Percentiles rank a stretch among this genome's conserved stretches.
Evolutionary conservation across 2,797 vertebrate species (phyloP).

Genomic region (Gymnothorax reevesii): DNA sequence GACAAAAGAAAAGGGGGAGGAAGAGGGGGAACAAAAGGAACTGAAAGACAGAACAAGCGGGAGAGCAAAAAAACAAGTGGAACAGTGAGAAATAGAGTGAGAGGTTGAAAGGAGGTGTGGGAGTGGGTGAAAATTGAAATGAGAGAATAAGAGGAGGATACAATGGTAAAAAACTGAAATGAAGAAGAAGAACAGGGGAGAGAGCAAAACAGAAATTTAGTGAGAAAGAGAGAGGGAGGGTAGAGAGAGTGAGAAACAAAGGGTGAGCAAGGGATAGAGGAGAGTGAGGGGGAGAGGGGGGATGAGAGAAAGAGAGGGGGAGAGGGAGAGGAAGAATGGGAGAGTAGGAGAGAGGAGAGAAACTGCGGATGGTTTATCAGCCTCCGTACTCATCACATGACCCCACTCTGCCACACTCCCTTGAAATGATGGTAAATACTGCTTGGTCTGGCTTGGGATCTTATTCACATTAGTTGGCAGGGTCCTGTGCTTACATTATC

Average conservation of each 20-base stretch:
- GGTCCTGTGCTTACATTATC: too few species aligned
- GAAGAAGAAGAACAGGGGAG: not conserved
- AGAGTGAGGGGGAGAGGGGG: not conserved
- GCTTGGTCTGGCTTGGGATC: not conserved
- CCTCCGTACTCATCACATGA: not conserved
- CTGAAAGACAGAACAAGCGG: not conserved
- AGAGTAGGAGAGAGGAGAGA: slow-evolving; percentile 3
- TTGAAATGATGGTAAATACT: not conserved
- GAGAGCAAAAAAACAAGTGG: too few species aligned
- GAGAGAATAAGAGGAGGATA: not conserved
- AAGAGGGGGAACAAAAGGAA: not conserved
- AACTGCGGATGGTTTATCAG: not conserved
- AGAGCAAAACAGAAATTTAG: too few species aligned
- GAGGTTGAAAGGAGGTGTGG: not conserved
- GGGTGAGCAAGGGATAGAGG: not conserved
- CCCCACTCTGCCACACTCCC: not conserved
- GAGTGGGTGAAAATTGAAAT: too few species aligned
- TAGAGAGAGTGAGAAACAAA: not conserved
- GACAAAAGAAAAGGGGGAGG: not conserved
- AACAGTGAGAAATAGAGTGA: too few species aligned
- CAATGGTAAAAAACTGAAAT: not conserved
- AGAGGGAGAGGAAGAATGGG: not conserved
- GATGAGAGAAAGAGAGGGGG: not conserved
- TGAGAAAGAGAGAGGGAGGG: too few species aligned
- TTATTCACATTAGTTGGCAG: too few species aligned